Percentiles rank a stretch among this genome's conserved stretches.
Conservation (phyloP, 2,888 invertebrate species). For the Mimachlamys varia region DNA sequence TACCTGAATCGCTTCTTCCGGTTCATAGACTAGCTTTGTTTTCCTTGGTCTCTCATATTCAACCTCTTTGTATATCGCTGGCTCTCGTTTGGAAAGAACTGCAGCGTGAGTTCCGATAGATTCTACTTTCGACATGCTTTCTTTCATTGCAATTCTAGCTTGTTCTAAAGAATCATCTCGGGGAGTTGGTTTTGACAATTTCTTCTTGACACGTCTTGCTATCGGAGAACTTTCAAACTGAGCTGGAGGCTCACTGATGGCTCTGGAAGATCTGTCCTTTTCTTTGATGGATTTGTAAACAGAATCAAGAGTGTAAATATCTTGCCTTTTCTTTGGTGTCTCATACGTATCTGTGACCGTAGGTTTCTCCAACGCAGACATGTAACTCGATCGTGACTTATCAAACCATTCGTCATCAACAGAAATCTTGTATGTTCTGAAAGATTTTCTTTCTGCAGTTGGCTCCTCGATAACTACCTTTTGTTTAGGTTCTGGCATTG, state of each 20-base stretch:
- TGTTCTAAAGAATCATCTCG: no score
- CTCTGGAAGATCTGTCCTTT: no score
- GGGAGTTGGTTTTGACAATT: no score
- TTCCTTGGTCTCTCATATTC: neutral
- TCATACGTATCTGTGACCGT: neutral
- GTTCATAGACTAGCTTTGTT: no score
- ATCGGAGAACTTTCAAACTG: no score
- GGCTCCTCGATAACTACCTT: neutral
- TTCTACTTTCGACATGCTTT: neutral
- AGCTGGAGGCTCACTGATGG: no score
- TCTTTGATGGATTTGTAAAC: no score
- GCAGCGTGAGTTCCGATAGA: neutral
- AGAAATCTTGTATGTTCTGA: neutral
- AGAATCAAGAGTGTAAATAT: no score
- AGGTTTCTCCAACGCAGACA: neutral
- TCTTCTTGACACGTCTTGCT: no score
- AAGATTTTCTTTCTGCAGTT: neutral
- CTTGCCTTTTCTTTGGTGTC: no score
- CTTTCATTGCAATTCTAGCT: no score
- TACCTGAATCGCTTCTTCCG: no score
- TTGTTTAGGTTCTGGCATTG: neutral
- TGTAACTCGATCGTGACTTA: neutral
- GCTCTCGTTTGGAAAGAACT: neutral
- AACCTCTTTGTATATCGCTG: neutral
- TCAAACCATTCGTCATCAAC: slow-evolving; percentile 9